phyloP scores from a whole-genome alignment of 1,140 invertebrate genomes.

The Lysiphlebus fabarum region DNA sequence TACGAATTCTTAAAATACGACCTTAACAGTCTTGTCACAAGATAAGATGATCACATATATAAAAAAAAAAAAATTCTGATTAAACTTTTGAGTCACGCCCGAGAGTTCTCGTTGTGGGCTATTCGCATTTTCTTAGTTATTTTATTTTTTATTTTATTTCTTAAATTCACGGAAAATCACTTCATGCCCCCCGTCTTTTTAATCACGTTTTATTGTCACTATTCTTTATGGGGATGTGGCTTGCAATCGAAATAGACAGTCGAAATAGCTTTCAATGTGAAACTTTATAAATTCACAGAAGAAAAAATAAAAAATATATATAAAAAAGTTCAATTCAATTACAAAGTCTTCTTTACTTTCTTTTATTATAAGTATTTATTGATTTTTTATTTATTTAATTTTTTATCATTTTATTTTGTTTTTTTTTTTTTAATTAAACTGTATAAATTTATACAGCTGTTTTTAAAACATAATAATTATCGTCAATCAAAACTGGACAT shows the following conservation, averaged over 20 bases:
- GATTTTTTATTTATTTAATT: too few species aligned
- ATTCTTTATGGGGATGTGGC: conserved; percentile 9
- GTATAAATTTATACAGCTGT: too few species aligned
- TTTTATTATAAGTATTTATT: too few species aligned
- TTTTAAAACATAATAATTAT: not conserved
- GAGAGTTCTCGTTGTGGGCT: not conserved
- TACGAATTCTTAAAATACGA: conserved; percentile 18
- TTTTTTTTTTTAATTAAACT: too few species aligned
- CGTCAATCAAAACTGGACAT: conserved; percentile 22
- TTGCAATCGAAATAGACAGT: not conserved
- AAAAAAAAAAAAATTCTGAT: conserved; percentile 8
- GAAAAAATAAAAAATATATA: conserved; percentile 1
- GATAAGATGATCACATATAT: conserved; percentile 13
- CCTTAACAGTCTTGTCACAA: conserved; percentile 19
- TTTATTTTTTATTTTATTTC: not conserved
- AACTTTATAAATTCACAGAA: not conserved
- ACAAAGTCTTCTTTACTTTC: too few species aligned
- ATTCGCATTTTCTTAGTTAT: conserved; percentile 1
- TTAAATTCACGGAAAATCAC: conserved; percentile 12
- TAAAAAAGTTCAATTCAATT: too few species aligned
- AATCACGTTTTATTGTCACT: conserved; percentile 14
- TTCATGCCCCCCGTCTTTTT: conserved; percentile 5
- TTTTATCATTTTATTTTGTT: too few species aligned
- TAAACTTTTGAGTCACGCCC: conserved; percentile 23
- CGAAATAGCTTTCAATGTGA: too few species aligned